phyloP scores from a whole-genome alignment of 2,797 vertebrate genomes.

The Pangasius macronema region DNA sequence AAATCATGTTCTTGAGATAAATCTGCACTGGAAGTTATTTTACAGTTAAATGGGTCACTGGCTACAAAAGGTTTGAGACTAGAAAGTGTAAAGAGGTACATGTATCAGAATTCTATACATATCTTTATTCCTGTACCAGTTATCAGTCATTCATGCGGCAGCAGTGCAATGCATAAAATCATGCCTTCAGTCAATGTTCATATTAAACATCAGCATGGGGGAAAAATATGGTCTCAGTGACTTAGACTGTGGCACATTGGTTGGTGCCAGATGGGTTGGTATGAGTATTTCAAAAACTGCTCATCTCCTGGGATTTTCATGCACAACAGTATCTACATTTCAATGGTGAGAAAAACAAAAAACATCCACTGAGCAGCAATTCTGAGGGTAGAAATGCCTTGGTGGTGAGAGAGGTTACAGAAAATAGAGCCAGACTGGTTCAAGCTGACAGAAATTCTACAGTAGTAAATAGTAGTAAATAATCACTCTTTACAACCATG shows the following conservation, averaged over 20 bases:
- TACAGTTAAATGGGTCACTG: background rate
- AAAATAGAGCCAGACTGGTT: background rate
- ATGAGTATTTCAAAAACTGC: constrained; percentile 1
- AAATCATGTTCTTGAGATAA: background rate
- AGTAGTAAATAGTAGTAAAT: background rate
- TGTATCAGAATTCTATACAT: background rate
- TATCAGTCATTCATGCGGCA: constrained; percentile 11
- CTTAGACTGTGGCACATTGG: background rate
- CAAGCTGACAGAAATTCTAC: background rate
- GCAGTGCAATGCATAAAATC: background rate
- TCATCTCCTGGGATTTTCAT: background rate
- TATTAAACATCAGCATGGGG: background rate
- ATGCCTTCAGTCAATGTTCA: background rate
- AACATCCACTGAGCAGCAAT: background rate
- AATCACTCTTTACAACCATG: background rate
- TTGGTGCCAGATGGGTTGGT: background rate
- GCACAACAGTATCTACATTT: background rate
- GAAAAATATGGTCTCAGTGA: background rate
- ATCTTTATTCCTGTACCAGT: background rate
- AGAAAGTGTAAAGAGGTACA: background rate
- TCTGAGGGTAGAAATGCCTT: background rate
- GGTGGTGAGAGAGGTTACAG: background rate
- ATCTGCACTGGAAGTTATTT: background rate
- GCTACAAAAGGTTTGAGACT: background rate
- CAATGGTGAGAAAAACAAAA: background rate